Evolutionary conservation across 2,113 vertebrate species (phyloP).

Genomic region (Corvus cornix): DNA sequence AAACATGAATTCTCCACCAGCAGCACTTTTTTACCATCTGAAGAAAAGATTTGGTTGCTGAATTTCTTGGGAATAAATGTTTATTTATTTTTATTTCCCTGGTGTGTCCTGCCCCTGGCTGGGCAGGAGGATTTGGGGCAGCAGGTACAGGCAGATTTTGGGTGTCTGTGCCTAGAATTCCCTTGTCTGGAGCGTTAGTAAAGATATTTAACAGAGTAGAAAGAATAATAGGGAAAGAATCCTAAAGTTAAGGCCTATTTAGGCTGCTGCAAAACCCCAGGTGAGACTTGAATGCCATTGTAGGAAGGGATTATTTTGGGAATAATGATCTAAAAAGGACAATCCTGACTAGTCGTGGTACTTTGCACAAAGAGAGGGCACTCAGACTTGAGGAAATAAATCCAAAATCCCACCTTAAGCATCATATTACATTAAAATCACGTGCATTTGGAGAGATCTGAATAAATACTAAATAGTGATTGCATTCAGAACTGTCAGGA

Average conservation of each 20-base stretch:
- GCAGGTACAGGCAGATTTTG: rapidly evolving
- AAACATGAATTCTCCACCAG: background rate
- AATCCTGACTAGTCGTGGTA: background rate
- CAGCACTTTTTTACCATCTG: background rate
- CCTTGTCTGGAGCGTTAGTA: background rate
- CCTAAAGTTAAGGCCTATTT: background rate
- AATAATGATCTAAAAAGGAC: slow-evolving; percentile 14
- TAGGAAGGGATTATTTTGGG: slow-evolving; percentile 18
- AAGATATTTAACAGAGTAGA: background rate
- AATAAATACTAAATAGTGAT: slow-evolving; percentile 10
- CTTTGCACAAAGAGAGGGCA: slow-evolving; percentile 44
- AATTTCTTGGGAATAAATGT: background rate
- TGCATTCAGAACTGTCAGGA: slow-evolving; percentile 13
- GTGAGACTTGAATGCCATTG: background rate
- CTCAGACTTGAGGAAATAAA: slow-evolving; percentile 36
- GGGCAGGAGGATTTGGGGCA: background rate
- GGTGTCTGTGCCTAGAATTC: background rate
- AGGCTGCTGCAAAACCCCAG: background rate
- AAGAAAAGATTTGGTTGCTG: background rate
- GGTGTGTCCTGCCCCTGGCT: rapidly evolving
- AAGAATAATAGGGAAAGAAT: background rate
- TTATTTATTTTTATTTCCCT: background rate
- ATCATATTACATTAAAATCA: slow-evolving; percentile 39
- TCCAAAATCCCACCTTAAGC: slow-evolving; percentile 56
- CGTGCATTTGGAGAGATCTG: slow-evolving; percentile 3